Conservation (phyloP, 64 coral and sea anemone genomes). For the Stichodactyla mertensii region DNA sequence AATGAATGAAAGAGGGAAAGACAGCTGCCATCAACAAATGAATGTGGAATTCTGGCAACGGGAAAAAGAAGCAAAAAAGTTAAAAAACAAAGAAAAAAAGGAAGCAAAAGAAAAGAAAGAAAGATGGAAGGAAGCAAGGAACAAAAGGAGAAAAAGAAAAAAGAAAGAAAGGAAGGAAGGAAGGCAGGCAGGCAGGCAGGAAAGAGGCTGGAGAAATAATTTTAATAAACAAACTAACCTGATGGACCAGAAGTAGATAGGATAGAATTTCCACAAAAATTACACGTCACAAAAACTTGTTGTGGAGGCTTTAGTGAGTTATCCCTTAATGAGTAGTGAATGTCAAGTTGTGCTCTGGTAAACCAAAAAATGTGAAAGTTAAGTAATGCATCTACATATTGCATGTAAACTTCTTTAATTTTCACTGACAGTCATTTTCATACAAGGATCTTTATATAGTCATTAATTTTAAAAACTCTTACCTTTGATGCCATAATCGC, state of each 20-base stretch:
- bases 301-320: constrained; percentile 55
- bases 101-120: no score
- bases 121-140: not conserved
- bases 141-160: no score
- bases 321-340: constrained; percentile 68
- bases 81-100: no score
- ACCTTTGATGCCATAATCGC: constrained; percentile 98
- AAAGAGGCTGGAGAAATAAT: not conserved
- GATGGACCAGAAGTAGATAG: constrained; percentile 56
- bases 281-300: constrained; percentile 92
- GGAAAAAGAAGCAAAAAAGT: no score
- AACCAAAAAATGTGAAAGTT: not conserved
- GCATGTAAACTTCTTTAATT: no score
- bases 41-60: no score
- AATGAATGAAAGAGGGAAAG: not conserved
- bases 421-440: no score
- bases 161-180: not conserved
- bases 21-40: no score
- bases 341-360: constrained; percentile 71
- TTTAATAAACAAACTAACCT: constrained; percentile 24
- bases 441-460: no score
- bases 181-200: not conserved
- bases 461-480: not conserved
- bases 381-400: not conserved
- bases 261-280: constrained; percentile 89